Evolutionary conservation across 2,113 vertebrate genomes (phyloP), one percentile per base, ranked within the genome.

Genomic region (Nannobrachium achirus): DNA sequence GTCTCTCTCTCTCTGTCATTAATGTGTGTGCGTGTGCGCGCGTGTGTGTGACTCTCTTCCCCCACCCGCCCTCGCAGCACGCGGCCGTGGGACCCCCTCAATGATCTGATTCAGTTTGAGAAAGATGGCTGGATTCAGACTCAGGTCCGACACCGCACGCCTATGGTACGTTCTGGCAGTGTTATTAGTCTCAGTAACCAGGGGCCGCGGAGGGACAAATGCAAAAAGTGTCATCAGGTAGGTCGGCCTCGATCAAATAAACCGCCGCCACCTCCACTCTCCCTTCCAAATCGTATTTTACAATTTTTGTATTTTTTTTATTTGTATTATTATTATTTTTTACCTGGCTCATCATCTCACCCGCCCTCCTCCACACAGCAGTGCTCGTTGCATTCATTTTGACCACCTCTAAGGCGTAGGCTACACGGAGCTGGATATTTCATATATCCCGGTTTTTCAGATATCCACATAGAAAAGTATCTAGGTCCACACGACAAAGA

Each of bases 101-200:
- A 99, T 75, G 98, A 99, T 83, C 87, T 99, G 94, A 92, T 99
- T 92, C 98, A 99, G 75, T 99, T 96, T 75, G 98, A 99, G 90
- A 98, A 97, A 93, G 96, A 97, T 58, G 96, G 97, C 83, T 92
- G 93, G 73, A 94, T 99, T 91, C 96, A 97, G 93, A 98, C 97
- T 76, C 97, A 98, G 94, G 96, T 98, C 84, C 95, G 94, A 64
- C 98, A 99, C 92, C 94, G 95, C 76, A 98, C 97, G 82, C 97
- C 96, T 85, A 99, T 99, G 97, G 98, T 98, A 98, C 76, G 95
- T 94, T 93, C 88, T 82, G 86, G 81, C 89, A 94, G 92, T 91
- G 84, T 93, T 91, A 91, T 91, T 94, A 88, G 92, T 94, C 93
- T 94, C 92, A 93, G 91, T 94, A 94, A 93, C 92, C 94, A 93